These are phyloP conservation scores for Hippocampus guttulatus DNA, from an alignment of 2,113 vertebrate species.

Conservation along the genomic window DNA sequence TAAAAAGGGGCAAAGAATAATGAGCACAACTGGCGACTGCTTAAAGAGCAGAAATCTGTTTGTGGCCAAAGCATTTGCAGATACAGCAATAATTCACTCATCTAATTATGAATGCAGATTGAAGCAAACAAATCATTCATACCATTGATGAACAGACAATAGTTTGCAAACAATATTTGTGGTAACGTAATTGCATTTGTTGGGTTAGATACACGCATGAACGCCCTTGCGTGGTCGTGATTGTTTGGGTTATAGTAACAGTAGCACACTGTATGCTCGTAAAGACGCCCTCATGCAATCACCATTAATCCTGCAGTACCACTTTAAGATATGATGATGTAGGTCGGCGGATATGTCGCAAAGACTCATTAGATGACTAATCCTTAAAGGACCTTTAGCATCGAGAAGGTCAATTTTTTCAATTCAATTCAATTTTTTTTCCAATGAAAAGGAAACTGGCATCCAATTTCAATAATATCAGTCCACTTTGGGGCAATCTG, in stretches of 20 bases:
- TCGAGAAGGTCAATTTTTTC: no score
- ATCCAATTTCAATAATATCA: no score
- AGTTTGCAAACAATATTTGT: neutral
- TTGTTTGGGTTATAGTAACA: neutral
- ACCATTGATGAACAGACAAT: neutral
- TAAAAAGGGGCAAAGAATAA: neutral
- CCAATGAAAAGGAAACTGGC: no score
- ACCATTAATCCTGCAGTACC: constrained; percentile 2
- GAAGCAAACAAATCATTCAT: neutral
- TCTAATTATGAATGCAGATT: neutral
- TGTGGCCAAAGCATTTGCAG: neutral
- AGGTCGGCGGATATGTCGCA: neutral
- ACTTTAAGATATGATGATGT: constrained; percentile 1
- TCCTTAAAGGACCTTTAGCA: neutral
- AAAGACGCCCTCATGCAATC: neutral
- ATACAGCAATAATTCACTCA: neutral
- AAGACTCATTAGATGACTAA: constrained; percentile 2
- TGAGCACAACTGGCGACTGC: neutral
- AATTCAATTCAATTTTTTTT: no score
- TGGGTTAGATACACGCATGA: neutral
- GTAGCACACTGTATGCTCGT: neutral
- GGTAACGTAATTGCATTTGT: neutral
- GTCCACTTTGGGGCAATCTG: no score
- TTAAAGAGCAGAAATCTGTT: neutral
- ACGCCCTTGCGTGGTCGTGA: neutral